phyloP scores from a whole-genome alignment of 2,888 invertebrate genomes.

The Adelphocoris suturalis region DNA sequence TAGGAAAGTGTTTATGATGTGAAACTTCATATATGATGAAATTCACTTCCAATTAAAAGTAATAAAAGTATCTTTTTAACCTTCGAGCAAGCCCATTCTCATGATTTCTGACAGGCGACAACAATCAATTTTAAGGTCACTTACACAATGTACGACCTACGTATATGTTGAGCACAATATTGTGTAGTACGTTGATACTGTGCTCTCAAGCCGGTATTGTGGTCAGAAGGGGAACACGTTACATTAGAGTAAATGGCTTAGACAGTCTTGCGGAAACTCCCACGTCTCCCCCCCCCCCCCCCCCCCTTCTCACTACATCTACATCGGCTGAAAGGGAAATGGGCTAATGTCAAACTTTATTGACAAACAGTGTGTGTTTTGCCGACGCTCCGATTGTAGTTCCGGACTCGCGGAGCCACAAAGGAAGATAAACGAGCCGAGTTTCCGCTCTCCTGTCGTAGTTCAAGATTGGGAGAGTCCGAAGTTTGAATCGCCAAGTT shows the following conservation, averaged over 20 bases:
- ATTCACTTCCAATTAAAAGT: no score
- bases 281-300: neutral
- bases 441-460: constrained; percentile 7
- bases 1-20: no score
- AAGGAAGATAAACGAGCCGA: constrained; percentile 60
- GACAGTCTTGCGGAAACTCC: neutral
- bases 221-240: constrained; percentile 7
- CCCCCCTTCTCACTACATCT: neutral
- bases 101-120: no score
- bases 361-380: constrained; percentile 61
- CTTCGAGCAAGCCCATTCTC: no score
- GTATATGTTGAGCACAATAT: no score
- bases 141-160: no score
- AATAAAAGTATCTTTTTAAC: no score
- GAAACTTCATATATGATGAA: no score
- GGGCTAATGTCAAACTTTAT: constrained; percentile 59
- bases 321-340: constrained; percentile 24
- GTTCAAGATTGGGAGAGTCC: constrained; percentile 26
- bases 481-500: constrained; percentile 28
- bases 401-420: constrained; percentile 14
- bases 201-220: neutral
- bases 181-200: neutral
- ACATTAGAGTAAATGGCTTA: constrained; percentile 16
- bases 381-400: constrained; percentile 49
- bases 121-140: no score